Evolutionary conservation across 1,140 invertebrate genomes (phyloP), one percentile per base, ranked within the genome.

Genomic region (Batillaria attramentaria): DNA sequence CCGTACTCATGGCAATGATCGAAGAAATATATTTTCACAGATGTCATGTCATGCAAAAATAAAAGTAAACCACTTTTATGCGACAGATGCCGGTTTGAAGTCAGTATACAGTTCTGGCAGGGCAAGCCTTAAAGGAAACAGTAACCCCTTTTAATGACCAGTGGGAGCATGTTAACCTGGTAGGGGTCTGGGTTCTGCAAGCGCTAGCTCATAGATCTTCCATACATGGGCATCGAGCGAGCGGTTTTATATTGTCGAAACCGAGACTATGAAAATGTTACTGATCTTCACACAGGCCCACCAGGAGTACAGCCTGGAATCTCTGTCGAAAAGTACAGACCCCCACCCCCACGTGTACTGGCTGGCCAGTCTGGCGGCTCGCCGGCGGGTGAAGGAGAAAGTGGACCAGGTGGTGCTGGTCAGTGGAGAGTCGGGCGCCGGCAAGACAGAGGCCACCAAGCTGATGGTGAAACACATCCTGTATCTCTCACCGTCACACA

Each of bases 351-450:
- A 97, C 83, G 95, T 96, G 76, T 97, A 95, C 87, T 95, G 95
- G 0, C 94, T 95, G 28, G 95, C 95, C 0, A 95, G 96, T 46
- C 57, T 70, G 37, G 81, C 95, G 0, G 95, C 95, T 87, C 95
- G 96, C 87, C 93, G 94, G 3, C 92, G 96, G 77, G 89, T 95
- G 28, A 94, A 95, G 87, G 94, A 95, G 83, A 92, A 93, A 24
- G 83, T 82, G 2, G 72, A 81, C 41, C 96, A 99, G 91, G 97
- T 96, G 20, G 96, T 97, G 84, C 95, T 99, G 46, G 98, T 99
- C 92, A 97, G 95, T 33, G 98, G 98, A 3, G 98, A 99, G 91
- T 97, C 96, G 83, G 98, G 98, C 1, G 60, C 82, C 4, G 84
- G 86, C 35, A 87, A 87, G 70, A 87, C 86, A 0, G 86, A 87